phyloP scores from a whole-genome alignment of 1,140 invertebrate genomes.

The Drosophila prosaltans region DNA sequence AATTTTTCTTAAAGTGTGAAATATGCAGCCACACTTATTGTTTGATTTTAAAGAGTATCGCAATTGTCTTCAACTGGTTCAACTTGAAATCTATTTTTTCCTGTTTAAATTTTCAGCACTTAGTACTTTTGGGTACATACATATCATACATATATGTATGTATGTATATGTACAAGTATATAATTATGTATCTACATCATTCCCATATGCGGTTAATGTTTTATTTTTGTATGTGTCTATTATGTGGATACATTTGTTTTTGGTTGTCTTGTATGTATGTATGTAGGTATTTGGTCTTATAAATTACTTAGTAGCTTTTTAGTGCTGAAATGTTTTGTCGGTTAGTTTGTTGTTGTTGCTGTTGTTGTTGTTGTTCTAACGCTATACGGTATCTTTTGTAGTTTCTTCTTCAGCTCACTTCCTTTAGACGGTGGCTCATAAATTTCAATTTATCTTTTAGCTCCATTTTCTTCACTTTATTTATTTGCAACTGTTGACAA shows the following conservation, averaged over 20 bases:
- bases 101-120: constrained; percentile 24
- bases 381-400: constrained; percentile 35
- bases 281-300: constrained; percentile 46
- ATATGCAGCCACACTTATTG: not conserved
- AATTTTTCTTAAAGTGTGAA: not conserved
- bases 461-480: constrained; percentile 36
- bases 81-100: not conserved
- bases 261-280: constrained; percentile 1
- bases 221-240: constrained; percentile 18
- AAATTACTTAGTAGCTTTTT: constrained; percentile 73
- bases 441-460: constrained; percentile 76
- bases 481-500: constrained; percentile 77
- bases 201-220: constrained; percentile 42
- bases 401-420: constrained; percentile 53
- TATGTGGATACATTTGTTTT: constrained; percentile 7
- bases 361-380: not conserved
- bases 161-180: constrained; percentile 21
- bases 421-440: constrained; percentile 61
- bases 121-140: not conserved
- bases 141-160: constrained; percentile 5
- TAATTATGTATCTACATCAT: constrained; percentile 52
- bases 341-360: constrained; percentile 28
- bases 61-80: not conserved
- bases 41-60: not conserved
- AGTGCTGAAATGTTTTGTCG: constrained; percentile 57